Evolutionary conservation across 2,113 vertebrate genomes (phyloP).

Genomic region (Phrynocephalus versicolor): DNA sequence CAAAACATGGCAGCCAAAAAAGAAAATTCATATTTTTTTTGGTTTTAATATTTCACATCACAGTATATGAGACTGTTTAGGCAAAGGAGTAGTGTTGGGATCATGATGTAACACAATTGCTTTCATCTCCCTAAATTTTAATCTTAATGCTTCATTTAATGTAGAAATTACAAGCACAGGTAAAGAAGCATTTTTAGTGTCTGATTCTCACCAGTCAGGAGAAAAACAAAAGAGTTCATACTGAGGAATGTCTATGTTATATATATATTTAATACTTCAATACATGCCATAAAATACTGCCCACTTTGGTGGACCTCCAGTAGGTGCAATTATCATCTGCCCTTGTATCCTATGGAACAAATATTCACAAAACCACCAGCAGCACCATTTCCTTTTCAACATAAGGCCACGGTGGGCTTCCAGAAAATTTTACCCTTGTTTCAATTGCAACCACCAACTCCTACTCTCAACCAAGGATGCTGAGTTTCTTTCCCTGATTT

Average conservation of each 20-base stretch:
- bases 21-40: no score
- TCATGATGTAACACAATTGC: background rate
- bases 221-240: background rate
- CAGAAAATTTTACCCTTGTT: background rate
- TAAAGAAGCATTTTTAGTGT: background rate
- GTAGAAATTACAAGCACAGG: slow-evolving; percentile 32
- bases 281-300: background rate
- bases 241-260: background rate
- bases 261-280: background rate
- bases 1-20: background rate
- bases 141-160: background rate
- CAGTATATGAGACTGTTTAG: background rate
- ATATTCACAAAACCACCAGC: background rate
- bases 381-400: background rate
- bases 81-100: background rate
- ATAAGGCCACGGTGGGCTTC: background rate
- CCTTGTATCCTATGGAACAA: background rate
- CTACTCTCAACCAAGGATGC: background rate
- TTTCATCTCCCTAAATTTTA: no score
- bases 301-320: background rate
- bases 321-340: background rate
- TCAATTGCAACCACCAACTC: background rate
- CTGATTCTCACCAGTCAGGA: background rate
- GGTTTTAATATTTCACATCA: background rate
- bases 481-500: background rate